Conservation (phyloP, 2,888 invertebrate genomes). For the Latheticus oryzae region DNA sequence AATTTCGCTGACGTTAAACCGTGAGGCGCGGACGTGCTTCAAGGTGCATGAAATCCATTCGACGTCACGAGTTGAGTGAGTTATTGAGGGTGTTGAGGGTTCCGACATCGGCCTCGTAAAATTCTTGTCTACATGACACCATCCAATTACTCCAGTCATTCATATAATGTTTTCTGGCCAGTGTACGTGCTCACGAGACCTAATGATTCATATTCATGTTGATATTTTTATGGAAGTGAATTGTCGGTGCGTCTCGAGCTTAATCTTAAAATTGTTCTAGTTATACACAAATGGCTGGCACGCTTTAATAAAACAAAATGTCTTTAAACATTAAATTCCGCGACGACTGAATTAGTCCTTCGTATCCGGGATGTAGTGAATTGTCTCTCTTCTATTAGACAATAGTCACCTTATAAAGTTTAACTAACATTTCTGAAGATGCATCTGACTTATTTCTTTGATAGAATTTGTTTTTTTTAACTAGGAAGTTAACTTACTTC, state of each 20-base stretch:
- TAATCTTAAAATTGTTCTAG: constrained; percentile 57
- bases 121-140: constrained; percentile 39
- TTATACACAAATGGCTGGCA: constrained; percentile 57
- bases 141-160: constrained; percentile 46
- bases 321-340: constrained; percentile 55
- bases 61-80: constrained; percentile 33
- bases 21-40: constrained; percentile 16
- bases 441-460: constrained; percentile 26
- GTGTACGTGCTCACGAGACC: constrained; percentile 43
- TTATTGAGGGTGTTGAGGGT: constrained; percentile 35
- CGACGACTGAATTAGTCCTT: constrained; percentile 59
- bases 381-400: constrained; percentile 52
- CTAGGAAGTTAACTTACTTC: constrained; percentile 38
- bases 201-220: constrained; percentile 52
- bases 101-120: constrained; percentile 33
- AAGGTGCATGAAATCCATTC: constrained; percentile 27
- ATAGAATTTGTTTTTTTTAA: constrained; percentile 18
- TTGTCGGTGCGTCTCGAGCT: constrained; percentile 52
- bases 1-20: constrained; percentile 35
- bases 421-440: constrained; percentile 13
- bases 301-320: constrained; percentile 53
- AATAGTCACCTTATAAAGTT: constrained; percentile 10
- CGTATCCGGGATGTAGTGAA: constrained; percentile 64
- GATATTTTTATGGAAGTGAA: constrained; percentile 46
- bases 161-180: constrained; percentile 40